phyloP scores from a whole-genome alignment of 2,113 vertebrate species.

The Paradoxurus hermaphroditus region DNA sequence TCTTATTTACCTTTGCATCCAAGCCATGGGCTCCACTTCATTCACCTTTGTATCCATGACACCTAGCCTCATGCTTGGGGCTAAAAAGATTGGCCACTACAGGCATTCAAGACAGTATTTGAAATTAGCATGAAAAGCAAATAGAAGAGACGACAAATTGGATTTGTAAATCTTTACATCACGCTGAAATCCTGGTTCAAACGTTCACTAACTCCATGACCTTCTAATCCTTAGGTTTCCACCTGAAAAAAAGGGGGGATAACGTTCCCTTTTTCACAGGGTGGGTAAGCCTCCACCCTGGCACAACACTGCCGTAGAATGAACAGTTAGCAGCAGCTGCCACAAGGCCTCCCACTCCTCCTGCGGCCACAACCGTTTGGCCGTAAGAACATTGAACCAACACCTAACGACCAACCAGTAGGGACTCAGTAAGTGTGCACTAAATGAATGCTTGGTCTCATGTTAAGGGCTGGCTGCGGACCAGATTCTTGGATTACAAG shows the following conservation, averaged over 20 bases:
- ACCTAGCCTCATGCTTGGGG: background rate
- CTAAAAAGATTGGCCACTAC: background rate
- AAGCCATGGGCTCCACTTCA: background rate
- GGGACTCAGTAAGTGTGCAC: background rate
- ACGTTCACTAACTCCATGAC: background rate
- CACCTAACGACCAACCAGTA: background rate
- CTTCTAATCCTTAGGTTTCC: background rate
- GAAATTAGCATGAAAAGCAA: slow-evolving; percentile 31
- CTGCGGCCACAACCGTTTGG: background rate
- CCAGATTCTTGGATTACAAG: slow-evolving; percentile 40
- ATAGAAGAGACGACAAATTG: background rate
- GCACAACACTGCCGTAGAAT: background rate
- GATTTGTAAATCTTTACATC: background rate
- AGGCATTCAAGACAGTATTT: background rate
- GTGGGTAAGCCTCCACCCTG: no score
- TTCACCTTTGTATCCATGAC: background rate
- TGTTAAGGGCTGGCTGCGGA: background rate
- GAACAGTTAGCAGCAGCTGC: background rate
- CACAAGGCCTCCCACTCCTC: background rate
- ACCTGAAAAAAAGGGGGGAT: background rate
- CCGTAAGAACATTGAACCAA: background rate
- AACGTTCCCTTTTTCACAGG: background rate
- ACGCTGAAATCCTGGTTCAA: slow-evolving; percentile 7
- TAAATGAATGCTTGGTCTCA: slow-evolving; percentile 27
- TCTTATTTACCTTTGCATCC: background rate